Conservation (phyloP, 1,140 invertebrate species). For the Copidosoma floridanum region DNA sequence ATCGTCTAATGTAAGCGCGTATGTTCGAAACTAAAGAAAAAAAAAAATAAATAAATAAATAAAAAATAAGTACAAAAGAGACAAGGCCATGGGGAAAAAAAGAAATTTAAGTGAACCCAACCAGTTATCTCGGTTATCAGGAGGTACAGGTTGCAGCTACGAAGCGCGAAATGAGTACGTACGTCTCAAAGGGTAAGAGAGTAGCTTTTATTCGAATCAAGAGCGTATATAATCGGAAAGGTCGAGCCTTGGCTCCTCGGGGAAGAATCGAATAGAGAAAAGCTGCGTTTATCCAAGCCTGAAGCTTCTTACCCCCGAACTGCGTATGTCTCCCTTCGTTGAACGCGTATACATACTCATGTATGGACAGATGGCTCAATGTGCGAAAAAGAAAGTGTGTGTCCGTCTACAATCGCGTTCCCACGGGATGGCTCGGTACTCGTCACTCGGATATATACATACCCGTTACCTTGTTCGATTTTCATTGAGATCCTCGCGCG, state of each 20-base stretch:
- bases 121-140: too few species aligned
- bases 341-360: too few species aligned
- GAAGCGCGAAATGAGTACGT: constrained; percentile 7
- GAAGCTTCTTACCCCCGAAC: neutral
- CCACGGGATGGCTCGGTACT: constrained; percentile 23
- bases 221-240: constrained; percentile 11
- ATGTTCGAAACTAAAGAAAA: too few species aligned
- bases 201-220: constrained; percentile 20
- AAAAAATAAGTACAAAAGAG: too few species aligned
- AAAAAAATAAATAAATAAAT: too few species aligned
- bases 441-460: constrained; percentile 11
- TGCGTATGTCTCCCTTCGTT: neutral
- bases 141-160: too few species aligned
- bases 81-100: too few species aligned
- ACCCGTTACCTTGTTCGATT: constrained; percentile 17
- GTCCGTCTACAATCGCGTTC: constrained; percentile 17
- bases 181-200: too few species aligned
- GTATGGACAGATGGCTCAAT: neutral
- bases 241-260: constrained; percentile 1
- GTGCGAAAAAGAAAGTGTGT: too few species aligned
- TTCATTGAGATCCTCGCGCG: constrained; percentile 17
- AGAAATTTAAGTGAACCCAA: too few species aligned
- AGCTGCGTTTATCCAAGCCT: constrained; percentile 11
- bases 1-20: too few species aligned
- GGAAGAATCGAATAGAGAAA: constrained; percentile 8